Percentiles rank a stretch among this genome's conserved stretches.
phyloP scores from a whole-genome alignment of 1,140 invertebrate species.

The Cydia strobilella region DNA sequence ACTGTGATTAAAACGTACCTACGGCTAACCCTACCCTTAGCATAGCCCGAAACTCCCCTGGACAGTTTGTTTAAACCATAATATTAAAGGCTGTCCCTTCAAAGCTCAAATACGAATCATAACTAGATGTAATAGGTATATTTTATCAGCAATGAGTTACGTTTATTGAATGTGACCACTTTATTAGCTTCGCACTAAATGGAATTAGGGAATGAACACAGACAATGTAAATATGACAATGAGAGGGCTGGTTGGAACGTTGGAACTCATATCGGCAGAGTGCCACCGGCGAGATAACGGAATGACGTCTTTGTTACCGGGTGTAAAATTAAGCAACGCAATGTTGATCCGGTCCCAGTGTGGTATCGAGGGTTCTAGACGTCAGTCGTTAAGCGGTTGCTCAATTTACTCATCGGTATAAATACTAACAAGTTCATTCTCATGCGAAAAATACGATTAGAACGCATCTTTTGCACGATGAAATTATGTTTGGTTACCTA shows the following conservation, averaged over 20 bases:
- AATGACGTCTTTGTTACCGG: constrained; percentile 67
- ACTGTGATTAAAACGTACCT: too few species aligned
- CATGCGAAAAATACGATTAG: too few species aligned
- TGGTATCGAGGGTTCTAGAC: neutral
- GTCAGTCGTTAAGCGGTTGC: constrained; percentile 34
- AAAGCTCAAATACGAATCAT: too few species aligned
- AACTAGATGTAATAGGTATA: too few species aligned
- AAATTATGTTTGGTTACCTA: too few species aligned
- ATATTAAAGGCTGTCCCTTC: too few species aligned
- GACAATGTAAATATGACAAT: constrained; percentile 78
- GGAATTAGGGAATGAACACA: constrained; percentile 71
- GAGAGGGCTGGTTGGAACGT: constrained; percentile 57
- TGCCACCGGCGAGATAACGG: constrained; percentile 74
- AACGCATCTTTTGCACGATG: too few species aligned
- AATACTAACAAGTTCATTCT: too few species aligned
- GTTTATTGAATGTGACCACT: constrained; percentile 36
- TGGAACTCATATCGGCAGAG: constrained; percentile 66
- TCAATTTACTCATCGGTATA: neutral
- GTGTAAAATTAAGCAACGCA: constrained; percentile 72
- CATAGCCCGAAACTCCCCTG: too few species aligned
- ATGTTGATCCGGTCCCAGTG: constrained; percentile 44
- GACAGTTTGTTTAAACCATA: too few species aligned
- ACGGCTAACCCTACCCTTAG: too few species aligned
- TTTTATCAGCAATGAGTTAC: neutral
- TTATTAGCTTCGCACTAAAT: constrained; percentile 61